Evolutionary conservation across 1,140 invertebrate genomes (phyloP), one percentile per base, ranked within the genome.

Genomic region (Daktulosphaira vitifoliae): DNA sequence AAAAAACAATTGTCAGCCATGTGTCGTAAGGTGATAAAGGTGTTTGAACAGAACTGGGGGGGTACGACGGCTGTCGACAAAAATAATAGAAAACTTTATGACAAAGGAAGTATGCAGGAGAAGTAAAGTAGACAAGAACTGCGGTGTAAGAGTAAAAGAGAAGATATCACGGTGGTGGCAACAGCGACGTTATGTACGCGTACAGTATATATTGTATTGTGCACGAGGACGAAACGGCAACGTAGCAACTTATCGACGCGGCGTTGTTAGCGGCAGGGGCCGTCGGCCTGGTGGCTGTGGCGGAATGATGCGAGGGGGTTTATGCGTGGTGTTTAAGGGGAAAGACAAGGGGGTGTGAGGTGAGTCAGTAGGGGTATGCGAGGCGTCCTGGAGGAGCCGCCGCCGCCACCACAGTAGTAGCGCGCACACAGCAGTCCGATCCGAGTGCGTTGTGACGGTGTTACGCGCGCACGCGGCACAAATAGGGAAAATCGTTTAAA

Each of bases 241-340:
- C 56, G 56, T 62, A 39, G 56, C 56, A 62, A 62, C 56, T 62
- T 62, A 62, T 62, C 56, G 56, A 62, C 56, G 56, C 42, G 42
- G 56, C 56, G 56, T 62, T 48, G 56, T 62, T 62, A 46, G 56
- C 56, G 56, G 56, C 56, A 39, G 42, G 56, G 56, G 56, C 56
- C 56, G 56, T 62, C 42, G 42, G 56, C 56, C 54, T 46, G 54
- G 42, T 22, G 15, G 25, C 11, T n/a, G 1, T 5, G 39, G 53
- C 16, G 56, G 0, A 16, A 25, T 62, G 23, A 39, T 33, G n/a
- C 29, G 29, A 6, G n/a, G n/a, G n/a, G n/a, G n/a, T n/a, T n/a
- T n/a, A n/a, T n/a, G n/a, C n/a, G n/a, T n/a, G 29, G 29, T 11
- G 29, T 11, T 6, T 5, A 33, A 11, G 29, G 29, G 42, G 26